Evolutionary conservation across 1,140 invertebrate genomes (phyloP), one percentile per base, ranked within the genome.

Genomic region (Meloidogyne hapla): DNA sequence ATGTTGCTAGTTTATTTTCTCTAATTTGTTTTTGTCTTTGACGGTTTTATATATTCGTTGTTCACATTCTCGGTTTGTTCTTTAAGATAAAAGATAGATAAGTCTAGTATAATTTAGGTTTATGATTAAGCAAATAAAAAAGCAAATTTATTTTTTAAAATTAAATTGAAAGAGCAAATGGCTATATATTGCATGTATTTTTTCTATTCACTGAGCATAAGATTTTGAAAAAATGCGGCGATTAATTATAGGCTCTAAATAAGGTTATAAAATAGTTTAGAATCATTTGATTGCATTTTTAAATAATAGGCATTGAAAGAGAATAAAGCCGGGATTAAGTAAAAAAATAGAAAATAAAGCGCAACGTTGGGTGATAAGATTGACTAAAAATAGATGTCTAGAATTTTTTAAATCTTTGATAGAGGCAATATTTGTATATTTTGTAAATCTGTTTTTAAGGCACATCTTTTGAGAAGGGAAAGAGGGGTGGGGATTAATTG

Each of bases 181-280:
- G 40, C 40, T 42, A 38, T 42, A 2, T 56, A 56, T 56, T 56
- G 48, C 48, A 56, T 56, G 18, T n/a, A 48, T 56, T 56, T n/a
- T 56, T 56, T 56, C 48, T 56, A 56, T n/a, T n/a, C 48, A 56
- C 48, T 56, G 48, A 56, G 42, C 42, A 45, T 45, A 42, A 42
- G 12, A 45, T n/a, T 56, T 56, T 15, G 33, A 15, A 56, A 56
- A 56, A 56, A 56, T 56, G 48, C 18, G 48, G 12, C 48, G n/a
- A 56, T 56, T n/a, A 56, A 56, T n/a, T 0, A 56, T 56, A n/a
- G 48, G 18, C n/a, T 56, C n/a, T n/a, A 6, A 45, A 1, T n/a
- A 56, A 56, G 48, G 13, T 56, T 56, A 56, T n/a, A n/a, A 8
- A 56, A 33, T 33, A 56, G 18, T 56, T n/a, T 56, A 56, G 48